phyloP scores from a whole-genome alignment of 2,113 vertebrate species.

The Rhegmatorhina hoffmannsi region DNA sequence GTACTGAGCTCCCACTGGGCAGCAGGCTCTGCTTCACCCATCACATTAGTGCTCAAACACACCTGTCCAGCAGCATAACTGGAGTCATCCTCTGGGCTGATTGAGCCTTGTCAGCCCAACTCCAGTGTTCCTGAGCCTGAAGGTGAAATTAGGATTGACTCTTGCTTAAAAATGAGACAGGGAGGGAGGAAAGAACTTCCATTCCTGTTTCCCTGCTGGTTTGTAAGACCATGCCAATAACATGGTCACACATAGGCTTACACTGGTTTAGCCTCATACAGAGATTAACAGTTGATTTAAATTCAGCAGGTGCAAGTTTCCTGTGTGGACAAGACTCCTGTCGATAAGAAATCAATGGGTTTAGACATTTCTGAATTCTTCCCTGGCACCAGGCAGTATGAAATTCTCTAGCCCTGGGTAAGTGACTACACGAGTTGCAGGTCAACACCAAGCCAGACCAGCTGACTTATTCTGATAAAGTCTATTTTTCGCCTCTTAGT shows the following conservation, averaged over 20 bases:
- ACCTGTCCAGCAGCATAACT: not conserved
- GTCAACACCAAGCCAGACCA: not conserved
- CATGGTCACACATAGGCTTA: not conserved
- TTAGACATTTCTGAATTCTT: slow-evolving; percentile 1
- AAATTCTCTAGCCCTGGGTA: not conserved
- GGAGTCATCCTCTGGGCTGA: not conserved
- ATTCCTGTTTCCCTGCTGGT: not conserved
- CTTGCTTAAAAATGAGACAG: not conserved
- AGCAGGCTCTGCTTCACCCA: rapidly evolving
- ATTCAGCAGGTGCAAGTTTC: slow-evolving; percentile 23
- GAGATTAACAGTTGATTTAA: slow-evolving; percentile 13
- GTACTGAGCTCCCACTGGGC: not conserved
- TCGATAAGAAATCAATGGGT: slow-evolving; percentile 4
- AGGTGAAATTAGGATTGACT: not conserved
- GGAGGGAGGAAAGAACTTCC: not conserved
- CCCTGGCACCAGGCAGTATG: not conserved
- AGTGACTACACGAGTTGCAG: not conserved
- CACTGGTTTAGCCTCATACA: not conserved
- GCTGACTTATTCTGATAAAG: not conserved
- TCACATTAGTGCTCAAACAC: not conserved
- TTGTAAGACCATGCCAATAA: not conserved
- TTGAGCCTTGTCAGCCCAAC: not conserved
- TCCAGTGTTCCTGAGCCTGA: not conserved
- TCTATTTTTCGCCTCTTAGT: not conserved
- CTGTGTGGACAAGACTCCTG: not conserved